A percentile compares a stretch with the other conserved stretches of the same genome.
phyloP scores from a whole-genome alignment of 1,140 invertebrate species.

The Myzus persicae region DNA sequence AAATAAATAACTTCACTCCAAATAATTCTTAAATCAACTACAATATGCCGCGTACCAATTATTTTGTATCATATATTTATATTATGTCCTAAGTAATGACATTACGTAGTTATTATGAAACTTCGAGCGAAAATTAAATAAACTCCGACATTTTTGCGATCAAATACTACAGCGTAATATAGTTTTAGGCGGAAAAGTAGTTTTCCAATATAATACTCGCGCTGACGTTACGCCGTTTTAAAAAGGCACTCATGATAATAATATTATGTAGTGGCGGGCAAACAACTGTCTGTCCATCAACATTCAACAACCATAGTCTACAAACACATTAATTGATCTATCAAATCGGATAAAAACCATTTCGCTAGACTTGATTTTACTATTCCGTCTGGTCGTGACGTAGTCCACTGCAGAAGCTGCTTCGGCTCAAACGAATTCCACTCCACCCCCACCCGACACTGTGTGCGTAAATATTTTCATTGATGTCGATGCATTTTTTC shows the following conservation, averaged over 20 bases:
- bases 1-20: too few species aligned
- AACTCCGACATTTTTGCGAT: not conserved
- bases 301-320: not conserved
- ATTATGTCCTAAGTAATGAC: not conserved
- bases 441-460: fast-evolving
- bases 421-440: not conserved
- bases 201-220: not conserved
- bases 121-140: not conserved
- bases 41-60: not conserved
- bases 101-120: not conserved
- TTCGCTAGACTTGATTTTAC: not conserved
- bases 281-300: not conserved
- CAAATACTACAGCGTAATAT: not conserved
- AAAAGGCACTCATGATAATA: not conserved
- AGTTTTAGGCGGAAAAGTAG: not conserved
- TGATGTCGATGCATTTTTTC: not conserved
- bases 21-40: too few species aligned
- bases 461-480: not conserved
- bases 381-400: not conserved
- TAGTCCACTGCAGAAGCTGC: not conserved
- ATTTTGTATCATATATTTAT: not conserved
- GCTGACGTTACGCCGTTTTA: not conserved
- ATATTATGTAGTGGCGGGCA: too few species aligned
- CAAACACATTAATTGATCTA: not conserved
- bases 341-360: not conserved